phyloP scores from a whole-genome alignment of 2,888 invertebrate genomes.

The Cheilosia impressa region DNA sequence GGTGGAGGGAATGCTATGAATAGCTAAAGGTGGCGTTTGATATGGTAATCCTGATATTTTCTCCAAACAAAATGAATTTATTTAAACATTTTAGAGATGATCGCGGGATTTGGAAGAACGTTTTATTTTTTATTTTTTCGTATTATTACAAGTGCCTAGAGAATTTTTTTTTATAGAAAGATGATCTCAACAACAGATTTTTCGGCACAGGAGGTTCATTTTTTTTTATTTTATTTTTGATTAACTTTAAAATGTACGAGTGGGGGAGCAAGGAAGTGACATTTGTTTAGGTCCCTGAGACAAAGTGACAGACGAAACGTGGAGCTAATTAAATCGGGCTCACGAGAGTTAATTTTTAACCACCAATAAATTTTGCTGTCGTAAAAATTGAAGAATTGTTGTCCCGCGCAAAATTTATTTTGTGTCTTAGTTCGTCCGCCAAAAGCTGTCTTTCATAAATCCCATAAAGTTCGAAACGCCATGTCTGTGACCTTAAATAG shows the following conservation, averaged over 20 bases:
- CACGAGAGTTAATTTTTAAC: too few relatives aligned
- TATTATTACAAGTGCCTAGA: constrained; percentile 52
- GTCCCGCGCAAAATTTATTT: too few relatives aligned
- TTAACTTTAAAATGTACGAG: constrained; percentile 19
- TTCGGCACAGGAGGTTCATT: constrained; percentile 49
- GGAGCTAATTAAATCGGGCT: too few relatives aligned
- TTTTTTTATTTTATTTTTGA: neutral
- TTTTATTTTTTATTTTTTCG: constrained; percentile 5
- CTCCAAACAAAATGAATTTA: constrained; percentile 36
- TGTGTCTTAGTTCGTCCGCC: too few relatives aligned
- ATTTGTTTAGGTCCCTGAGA: too few relatives aligned
- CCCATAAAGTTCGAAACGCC: too few relatives aligned
- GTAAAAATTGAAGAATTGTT: too few relatives aligned
- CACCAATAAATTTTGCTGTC: too few relatives aligned
- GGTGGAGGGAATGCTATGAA: constrained; percentile 82
- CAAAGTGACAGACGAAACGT: too few relatives aligned
- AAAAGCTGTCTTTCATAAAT: too few relatives aligned
- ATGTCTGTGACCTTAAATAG: too few relatives aligned
- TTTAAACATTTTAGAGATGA: constrained; percentile 17
- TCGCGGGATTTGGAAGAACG: constrained; percentile 12
- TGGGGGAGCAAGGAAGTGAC: neutral
- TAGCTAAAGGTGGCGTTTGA: constrained; percentile 60
- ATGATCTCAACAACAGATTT: constrained; percentile 68
- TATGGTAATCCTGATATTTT: constrained; percentile 29
- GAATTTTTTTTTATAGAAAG: constrained; percentile 61